These are phyloP conservation scores for Leucosticte australis DNA, from an alignment of 2,113 vertebrate genomes.

Conservation along the genomic window DNA sequence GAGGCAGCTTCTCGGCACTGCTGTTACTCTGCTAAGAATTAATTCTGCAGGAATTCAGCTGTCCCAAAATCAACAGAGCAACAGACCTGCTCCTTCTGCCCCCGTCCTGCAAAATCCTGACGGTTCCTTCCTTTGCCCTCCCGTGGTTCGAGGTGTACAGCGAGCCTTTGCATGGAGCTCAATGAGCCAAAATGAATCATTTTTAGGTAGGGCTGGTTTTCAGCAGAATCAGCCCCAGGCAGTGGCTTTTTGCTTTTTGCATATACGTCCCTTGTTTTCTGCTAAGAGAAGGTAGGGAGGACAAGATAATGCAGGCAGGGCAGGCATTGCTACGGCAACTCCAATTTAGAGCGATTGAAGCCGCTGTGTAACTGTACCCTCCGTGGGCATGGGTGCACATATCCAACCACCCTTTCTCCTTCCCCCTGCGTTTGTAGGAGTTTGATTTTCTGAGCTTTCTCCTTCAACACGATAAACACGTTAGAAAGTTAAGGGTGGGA, in stretches of 20 bases:
- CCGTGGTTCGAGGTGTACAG: rapidly evolving
- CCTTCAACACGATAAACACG: neutral
- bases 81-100: neutral
- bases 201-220: neutral
- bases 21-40: neutral
- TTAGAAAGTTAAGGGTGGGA: slow-evolving; percentile 10
- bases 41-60: neutral
- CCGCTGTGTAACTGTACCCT: neutral
- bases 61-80: neutral
- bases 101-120: neutral
- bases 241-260: neutral
- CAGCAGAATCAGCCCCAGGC: neutral
- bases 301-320: neutral
- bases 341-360: neutral
- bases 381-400: neutral
- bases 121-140: neutral
- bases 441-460: slow-evolving; percentile 31
- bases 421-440: neutral
- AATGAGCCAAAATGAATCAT: neutral
- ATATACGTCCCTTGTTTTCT: neutral
- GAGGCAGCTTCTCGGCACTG: neutral
- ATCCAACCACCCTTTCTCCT: neutral
- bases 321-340: slow-evolving; percentile 15
- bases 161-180: neutral
- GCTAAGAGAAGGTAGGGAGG: neutral